Conservation (phyloP, 2,888 invertebrate species). For the Andrena camellia region DNA sequence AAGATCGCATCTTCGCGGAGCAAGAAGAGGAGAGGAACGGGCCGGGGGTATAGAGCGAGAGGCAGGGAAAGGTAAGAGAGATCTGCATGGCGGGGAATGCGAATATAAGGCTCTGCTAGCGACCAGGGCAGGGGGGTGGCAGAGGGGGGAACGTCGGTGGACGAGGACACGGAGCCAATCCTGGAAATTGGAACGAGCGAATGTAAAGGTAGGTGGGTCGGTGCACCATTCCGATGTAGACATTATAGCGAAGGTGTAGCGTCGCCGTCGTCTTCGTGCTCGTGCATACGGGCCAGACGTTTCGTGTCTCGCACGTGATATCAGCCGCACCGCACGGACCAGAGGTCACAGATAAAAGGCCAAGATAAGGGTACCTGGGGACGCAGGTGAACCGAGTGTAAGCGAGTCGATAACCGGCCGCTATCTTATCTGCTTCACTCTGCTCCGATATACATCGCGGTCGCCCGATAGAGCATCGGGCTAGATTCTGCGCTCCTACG, state of each 20-base stretch:
- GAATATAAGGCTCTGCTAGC: constrained; percentile 49
- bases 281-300: constrained; percentile 37
- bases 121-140: background rate
- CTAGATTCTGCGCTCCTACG: constrained; percentile 65
- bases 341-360: constrained; percentile 83
- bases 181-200: constrained; percentile 67
- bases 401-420: constrained; percentile 80
- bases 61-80: constrained; percentile 45
- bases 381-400: constrained; percentile 82
- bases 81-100: constrained; percentile 63
- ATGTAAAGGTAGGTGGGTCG: constrained; percentile 45
- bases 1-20: constrained; percentile 77
- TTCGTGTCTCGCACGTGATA: constrained; percentile 66
- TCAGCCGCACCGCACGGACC: constrained; percentile 76
- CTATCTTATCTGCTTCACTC: constrained; percentile 80
- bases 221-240: constrained; percentile 71
- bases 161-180: constrained; percentile 54
- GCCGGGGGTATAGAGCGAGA: constrained; percentile 28
- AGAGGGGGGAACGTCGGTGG: constrained; percentile 44
- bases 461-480: constrained; percentile 68
- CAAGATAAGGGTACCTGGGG: constrained; percentile 78
- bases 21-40: constrained; percentile 62
- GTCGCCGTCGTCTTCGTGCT: constrained; percentile 60
- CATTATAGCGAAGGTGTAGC: constrained; percentile 66
- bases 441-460: constrained; percentile 71